Base-by-base conservation (phyloP, 2,888 invertebrate genomes). In the Cantharis nigra region DNA sequence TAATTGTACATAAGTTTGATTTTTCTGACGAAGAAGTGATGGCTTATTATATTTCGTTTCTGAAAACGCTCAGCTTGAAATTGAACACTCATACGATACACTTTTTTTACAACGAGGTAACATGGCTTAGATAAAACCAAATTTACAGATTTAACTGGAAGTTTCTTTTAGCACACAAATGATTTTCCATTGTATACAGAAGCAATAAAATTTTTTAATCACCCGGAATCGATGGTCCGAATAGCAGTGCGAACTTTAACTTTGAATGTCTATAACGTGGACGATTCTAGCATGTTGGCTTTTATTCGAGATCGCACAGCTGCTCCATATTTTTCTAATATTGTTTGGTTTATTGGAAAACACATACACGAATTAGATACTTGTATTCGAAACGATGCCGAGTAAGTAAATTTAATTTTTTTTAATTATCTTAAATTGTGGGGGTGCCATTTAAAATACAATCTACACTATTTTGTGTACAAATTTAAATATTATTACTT, bases 11-110 rank as follows among this genome's bases (percentile, higher is more conserved):
- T 90, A 98, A 98, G 89, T 99, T 99, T 91, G 99, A 99, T 89
- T 98, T 99, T 87, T 97, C 97, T 3, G 99, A 99, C 89, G 99
- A 99, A 89, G 99, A 99, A 91, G 98, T 99, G 70, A 98, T 99
- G 98, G 98, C 99, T 1, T 99, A 99, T 89, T 99, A 99, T 89
- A 99, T 99, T 87, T 98, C 99, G 71, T 99, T 99, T 89, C 90
- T 99, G 82, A 99, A 99, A 90, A 99, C 99, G 0, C 90, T 99
- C 73, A 99, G 99, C 84, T 91, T 99, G 75, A 99, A 99, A 90
- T 90, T 99, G 72, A 99, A 99, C 90, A 94, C 95, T 81, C 98
- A 99, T 87, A 99, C 99, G 1, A 98, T 99, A 86, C 99, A 99
- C 89, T 99, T 99, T 90, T 99, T 99, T 90, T 99, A 98, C 89